Conservation (phyloP, 2,797 vertebrate species). For the Amniataba percoides region DNA sequence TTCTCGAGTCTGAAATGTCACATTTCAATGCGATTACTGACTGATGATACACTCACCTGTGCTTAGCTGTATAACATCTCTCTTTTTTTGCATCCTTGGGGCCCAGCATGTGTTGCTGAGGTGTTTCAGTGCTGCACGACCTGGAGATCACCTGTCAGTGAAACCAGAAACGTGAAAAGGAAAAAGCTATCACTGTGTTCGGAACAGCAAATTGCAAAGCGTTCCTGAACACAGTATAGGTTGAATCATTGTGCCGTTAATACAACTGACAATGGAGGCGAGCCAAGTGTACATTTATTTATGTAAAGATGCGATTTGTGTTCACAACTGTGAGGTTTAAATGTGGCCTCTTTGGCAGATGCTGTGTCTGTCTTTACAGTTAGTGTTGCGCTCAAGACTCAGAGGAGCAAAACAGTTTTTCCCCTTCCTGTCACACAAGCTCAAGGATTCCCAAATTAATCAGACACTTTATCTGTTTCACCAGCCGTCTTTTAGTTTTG, state of each 20-base stretch:
- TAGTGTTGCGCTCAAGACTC: conserved; percentile 31
- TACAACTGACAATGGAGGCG: conserved; percentile 5
- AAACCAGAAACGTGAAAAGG: conserved; percentile 8
- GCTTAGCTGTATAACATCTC: neutral
- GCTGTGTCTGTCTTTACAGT: conserved; percentile 10
- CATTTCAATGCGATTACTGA: conserved; percentile 12
- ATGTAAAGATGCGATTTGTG: conserved; percentile 12
- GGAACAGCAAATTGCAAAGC: neutral
- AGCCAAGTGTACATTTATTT: conserved; percentile 35
- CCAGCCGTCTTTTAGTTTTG: conserved; percentile 43
- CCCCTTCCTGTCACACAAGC: conserved; percentile 17
- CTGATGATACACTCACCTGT: neutral
- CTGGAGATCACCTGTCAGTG: conserved; percentile 14
- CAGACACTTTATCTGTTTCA: conserved; percentile 49
- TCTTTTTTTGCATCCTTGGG: neutral
- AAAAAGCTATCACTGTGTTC: neutral
- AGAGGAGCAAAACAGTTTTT: conserved; percentile 7
- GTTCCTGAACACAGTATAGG: neutral
- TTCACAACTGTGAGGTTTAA: conserved; percentile 14
- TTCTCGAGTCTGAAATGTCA: conserved; percentile 35
- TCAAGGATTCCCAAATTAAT: conserved; percentile 48
- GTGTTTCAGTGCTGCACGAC: neutral
- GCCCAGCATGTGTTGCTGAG: neutral
- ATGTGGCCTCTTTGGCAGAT: conserved; percentile 14
- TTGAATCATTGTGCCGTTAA: conserved; percentile 29